Evolutionary conservation across 2,797 vertebrate genomes (phyloP).

Genomic region (Myotis myotis): DNA sequence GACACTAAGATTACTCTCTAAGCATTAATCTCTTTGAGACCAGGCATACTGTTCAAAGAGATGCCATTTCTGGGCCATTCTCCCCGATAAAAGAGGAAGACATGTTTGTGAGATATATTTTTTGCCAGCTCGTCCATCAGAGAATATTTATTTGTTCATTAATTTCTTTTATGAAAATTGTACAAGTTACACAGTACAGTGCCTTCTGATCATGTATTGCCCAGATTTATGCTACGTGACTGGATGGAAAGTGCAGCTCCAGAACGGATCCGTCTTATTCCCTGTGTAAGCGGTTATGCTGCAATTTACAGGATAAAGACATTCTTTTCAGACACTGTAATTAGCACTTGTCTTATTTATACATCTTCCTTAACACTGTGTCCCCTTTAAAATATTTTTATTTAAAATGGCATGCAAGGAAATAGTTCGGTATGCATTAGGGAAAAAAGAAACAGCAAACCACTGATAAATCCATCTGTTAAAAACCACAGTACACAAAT

Average conservation of each 20-base stretch:
- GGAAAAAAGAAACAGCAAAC: constrained; percentile 39
- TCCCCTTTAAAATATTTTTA: constrained; percentile 77
- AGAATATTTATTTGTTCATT: constrained; percentile 82
- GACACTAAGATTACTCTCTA: constrained; percentile 40
- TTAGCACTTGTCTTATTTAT: constrained; percentile 76
- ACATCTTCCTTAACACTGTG: constrained; percentile 67
- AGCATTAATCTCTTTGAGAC: constrained; percentile 54
- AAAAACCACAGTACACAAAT: constrained; percentile 67
- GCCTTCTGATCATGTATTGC: constrained; percentile 77
- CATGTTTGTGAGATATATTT: constrained; percentile 67
- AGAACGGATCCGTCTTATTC: constrained; percentile 7
- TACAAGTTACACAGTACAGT: constrained; percentile 69
- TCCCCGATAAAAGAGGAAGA: constrained; percentile 55
- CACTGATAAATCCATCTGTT: constrained; percentile 68
- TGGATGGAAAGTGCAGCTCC: constrained; percentile 60
- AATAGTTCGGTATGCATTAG: constrained; percentile 48
- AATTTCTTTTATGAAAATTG: constrained; percentile 82
- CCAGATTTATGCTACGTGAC: constrained; percentile 78
- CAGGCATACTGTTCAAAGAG: constrained; percentile 56
- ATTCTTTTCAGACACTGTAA: constrained; percentile 68
- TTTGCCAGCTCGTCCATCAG: constrained; percentile 65
- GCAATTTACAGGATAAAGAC: constrained; percentile 44
- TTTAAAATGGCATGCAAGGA: constrained; percentile 70
- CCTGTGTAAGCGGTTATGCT: constrained; percentile 30
- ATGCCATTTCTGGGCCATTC: neutral